Percentiles rank a stretch among this genome's conserved stretches.
These are phyloP conservation scores for Wiebesia pumilae DNA, from an alignment of 1,140 invertebrate species.

Conservation along the genomic window DNA sequence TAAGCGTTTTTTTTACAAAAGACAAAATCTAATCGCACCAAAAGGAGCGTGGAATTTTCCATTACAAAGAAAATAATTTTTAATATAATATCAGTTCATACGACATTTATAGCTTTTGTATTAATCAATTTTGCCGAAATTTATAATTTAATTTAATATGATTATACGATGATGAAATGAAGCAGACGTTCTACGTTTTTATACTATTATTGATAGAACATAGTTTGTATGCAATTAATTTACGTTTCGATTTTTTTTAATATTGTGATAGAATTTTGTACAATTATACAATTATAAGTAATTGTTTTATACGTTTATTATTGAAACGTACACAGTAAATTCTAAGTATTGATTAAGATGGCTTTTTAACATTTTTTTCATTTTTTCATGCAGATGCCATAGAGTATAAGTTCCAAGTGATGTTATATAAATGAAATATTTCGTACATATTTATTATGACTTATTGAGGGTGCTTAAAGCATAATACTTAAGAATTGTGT, in stretches of 20 bases:
- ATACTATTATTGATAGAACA: constrained; percentile 24
- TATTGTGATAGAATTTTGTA: constrained; percentile 36
- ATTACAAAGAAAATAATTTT: constrained; percentile 26
- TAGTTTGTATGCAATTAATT: constrained; percentile 14
- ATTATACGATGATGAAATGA: neutral
- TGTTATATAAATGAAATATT: constrained; percentile 35
- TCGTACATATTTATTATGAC: constrained; percentile 48
- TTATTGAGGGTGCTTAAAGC: constrained; percentile 45
- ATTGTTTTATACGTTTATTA: constrained; percentile 36
- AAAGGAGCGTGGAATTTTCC: neutral
- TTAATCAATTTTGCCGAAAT: constrained; percentile 28
- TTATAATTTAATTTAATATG: constrained; percentile 23
- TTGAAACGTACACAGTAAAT: constrained; percentile 12
- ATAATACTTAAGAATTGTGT: constrained; percentile 22
- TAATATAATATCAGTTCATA: constrained; percentile 1
- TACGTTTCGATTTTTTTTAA: constrained; percentile 18
- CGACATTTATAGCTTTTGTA: constrained; percentile 37
- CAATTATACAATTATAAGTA: constrained; percentile 3
- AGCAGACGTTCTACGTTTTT: constrained; percentile 32
- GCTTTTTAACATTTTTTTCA: constrained; percentile 39
- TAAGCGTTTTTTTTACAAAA: constrained; percentile 36
- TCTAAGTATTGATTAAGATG: constrained; percentile 23
- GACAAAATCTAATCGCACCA: constrained; percentile 10
- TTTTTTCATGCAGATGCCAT: constrained; percentile 27
- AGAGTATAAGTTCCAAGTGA: constrained; percentile 51